Conservation (phyloP, 2,888 invertebrate species). For the Macrophya alboannulata region DNA sequence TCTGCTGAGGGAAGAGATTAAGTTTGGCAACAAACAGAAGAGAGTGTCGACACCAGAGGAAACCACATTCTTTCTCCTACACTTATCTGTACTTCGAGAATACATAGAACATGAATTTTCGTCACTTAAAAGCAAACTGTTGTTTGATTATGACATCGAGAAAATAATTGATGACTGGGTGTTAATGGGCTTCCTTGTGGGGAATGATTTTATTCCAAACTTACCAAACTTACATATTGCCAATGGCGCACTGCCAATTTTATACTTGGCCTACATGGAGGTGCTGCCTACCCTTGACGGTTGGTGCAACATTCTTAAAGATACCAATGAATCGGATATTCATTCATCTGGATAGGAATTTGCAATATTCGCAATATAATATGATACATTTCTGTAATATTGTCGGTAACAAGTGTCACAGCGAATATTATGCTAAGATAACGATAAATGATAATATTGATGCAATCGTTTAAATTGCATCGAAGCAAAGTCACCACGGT, state of each 20-base stretch:
- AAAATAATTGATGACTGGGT: constrained; percentile 99
- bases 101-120: constrained; percentile 96
- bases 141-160: constrained; percentile 92
- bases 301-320: constrained; percentile 75
- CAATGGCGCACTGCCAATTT: constrained; percentile 92
- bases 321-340: background rate
- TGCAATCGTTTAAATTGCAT: too few species aligned
- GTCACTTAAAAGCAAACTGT: constrained; percentile 84
- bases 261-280: constrained; percentile 94
- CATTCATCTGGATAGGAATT: background rate
- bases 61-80: constrained; percentile 95
- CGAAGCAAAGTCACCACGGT: too few species aligned
- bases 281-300: constrained; percentile 94
- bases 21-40: constrained; percentile 86
- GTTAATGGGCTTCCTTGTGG: constrained; percentile 97
- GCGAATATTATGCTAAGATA: background rate
- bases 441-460: too few species aligned
- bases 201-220: constrained; percentile 99
- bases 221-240: constrained; percentile 97
- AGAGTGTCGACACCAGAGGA: constrained; percentile 90
- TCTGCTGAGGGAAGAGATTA: constrained; percentile 95
- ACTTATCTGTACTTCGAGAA: constrained; percentile 95
- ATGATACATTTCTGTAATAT: too few species aligned
- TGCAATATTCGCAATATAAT: background rate
- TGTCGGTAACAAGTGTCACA: too few species aligned